Conservation (phyloP, 2,797 vertebrate genomes). For the Ceyx erithaca region DNA sequence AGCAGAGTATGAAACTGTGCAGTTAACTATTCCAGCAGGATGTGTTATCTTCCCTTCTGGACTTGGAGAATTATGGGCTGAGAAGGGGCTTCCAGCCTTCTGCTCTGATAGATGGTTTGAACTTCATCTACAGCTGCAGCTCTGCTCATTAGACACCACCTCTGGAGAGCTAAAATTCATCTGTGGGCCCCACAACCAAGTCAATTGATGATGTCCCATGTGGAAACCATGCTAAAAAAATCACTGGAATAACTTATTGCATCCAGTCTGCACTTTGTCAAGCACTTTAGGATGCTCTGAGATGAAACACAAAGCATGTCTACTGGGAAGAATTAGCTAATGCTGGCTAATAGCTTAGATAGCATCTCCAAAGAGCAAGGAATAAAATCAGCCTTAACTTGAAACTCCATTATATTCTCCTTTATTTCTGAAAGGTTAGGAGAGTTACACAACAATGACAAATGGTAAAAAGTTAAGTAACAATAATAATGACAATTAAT, state of each 20-base stretch:
- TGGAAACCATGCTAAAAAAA: background rate
- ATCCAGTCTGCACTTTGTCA: background rate
- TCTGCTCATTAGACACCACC: background rate
- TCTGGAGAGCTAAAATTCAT: background rate
- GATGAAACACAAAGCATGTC: background rate
- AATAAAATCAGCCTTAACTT: conserved; percentile 32
- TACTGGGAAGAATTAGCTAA: conserved; percentile 34
- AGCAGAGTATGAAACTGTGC: background rate
- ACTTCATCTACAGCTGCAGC: background rate
- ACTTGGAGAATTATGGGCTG: background rate
- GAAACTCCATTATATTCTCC: conserved; percentile 22
- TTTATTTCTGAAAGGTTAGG: conserved; percentile 37
- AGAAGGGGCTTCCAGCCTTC: background rate
- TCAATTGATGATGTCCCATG: background rate
- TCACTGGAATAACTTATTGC: background rate
- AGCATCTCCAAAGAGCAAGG: conserved; percentile 15
- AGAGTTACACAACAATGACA: conserved; percentile 1
- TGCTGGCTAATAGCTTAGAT: background rate
- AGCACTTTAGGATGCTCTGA: background rate
- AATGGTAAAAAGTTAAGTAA: background rate
- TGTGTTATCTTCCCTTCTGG: conserved; percentile 20
- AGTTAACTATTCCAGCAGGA: conserved; percentile 30
- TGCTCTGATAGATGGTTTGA: background rate
- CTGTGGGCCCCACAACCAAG: background rate
- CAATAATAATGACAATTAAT: background rate